Evolutionary conservation across 2,113 vertebrate genomes (phyloP), one percentile per base, ranked within the genome.

Genomic region (Columbina picui): DNA sequence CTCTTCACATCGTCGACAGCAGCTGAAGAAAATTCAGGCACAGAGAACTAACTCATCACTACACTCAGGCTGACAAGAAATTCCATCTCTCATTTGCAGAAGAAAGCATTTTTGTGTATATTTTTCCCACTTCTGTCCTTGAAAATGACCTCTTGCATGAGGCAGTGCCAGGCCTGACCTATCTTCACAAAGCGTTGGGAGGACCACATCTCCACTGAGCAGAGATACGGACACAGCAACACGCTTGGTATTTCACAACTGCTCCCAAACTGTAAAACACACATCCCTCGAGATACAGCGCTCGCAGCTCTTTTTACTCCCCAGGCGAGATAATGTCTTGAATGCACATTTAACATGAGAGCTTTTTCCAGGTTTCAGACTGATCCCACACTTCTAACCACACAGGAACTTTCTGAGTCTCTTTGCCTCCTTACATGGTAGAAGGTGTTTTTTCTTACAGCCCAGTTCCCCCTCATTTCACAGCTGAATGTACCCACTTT

Each of bases 101-200:
- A 45, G 26, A 75, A 85, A 59, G 7, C 16, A 25, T 1, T 90
- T 85, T 75, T 30, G 6, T 71, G 29, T 32, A 3, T 69, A 15
- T 87, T 81, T 94, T 93, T 78, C 52, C 41, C 41, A 5, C 12
- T 57, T 49, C 26, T 70, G 14, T 39, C 26, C n/a, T 43, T 41
- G 7, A 86, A 88, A 89, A 50, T 29, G 2, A 75, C 39, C 23
- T 71, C 39, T 43, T 27, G 23, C 32, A 14, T 36, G 6, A 82
- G 41, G 23, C 36, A 81, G 14, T 4, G 0, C 26, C 25, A 27
- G 15, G 16, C 32, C 59, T 0, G 0, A 57, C 32, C 43, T 43
- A n/a, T 7, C 70, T 45, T 61, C 25, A 61, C 26, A 57, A 81
- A 89, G 43, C 17, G 57, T 50, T 9, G 25, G 19, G 34, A 64